These are phyloP conservation scores for Hydropsyche betteni DNA, from an alignment of 2,888 invertebrate genomes.

Conservation along the genomic window DNA sequence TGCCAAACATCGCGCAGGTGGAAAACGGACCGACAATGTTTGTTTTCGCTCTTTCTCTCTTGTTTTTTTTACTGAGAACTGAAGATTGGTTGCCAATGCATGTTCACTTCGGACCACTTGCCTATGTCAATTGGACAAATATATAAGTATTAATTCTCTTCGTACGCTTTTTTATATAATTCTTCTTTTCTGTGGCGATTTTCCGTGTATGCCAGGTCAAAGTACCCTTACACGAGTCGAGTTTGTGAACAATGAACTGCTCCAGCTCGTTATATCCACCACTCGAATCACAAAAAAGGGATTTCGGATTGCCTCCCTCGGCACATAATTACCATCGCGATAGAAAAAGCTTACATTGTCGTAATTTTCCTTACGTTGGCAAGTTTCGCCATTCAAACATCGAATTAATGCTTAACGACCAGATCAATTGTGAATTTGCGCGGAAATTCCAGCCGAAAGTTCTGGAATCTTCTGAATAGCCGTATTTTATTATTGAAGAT, in stretches of 20 bases:
- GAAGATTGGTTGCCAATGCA: too few relatives aligned
- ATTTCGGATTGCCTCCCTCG: slow-evolving; percentile 10
- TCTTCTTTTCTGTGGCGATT: background rate
- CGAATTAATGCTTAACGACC: too few relatives aligned
- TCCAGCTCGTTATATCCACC: too few relatives aligned
- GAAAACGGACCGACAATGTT: slow-evolving; percentile 4
- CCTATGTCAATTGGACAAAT: background rate
- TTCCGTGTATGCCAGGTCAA: background rate
- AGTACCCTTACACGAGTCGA: background rate
- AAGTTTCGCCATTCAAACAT: too few relatives aligned
- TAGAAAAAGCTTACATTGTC: background rate
- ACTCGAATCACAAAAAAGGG: slow-evolving; percentile 19
- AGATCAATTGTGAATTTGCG: too few relatives aligned
- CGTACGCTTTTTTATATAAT: too few relatives aligned
- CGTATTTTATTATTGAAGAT: too few relatives aligned
- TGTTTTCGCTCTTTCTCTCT: background rate
- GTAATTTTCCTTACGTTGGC: too few relatives aligned
- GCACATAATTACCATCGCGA: slow-evolving; percentile 14
- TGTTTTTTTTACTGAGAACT: too few relatives aligned
- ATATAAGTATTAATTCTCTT: too few relatives aligned
- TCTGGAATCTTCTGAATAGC: too few relatives aligned
- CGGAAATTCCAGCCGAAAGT: too few relatives aligned
- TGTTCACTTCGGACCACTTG: background rate
- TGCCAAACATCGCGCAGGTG: slow-evolving; percentile 6
- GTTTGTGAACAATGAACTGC: slow-evolving; percentile 1